Evolutionary conservation across 37 sponge, comb jelly and placozoan species (phyloP), one percentile per base, ranked within the genome.

Genomic region (Tethya wilhelma): DNA sequence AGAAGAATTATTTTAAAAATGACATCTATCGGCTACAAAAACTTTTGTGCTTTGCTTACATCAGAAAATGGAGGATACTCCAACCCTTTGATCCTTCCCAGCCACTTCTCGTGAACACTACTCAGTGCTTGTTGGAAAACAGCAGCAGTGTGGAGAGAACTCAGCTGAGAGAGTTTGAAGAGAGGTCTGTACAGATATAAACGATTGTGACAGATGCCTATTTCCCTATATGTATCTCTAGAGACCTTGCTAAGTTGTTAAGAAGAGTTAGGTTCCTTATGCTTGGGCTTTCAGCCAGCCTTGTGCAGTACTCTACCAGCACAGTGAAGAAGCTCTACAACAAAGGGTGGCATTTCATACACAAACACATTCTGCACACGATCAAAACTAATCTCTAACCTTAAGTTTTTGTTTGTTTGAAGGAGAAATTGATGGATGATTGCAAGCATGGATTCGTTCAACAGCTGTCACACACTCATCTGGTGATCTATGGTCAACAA

Each of bases 391-490:
- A 38, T 23, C 39, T 22, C 4, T 33, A 36, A 89, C 90, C 79
- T 89, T 30, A 22, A 90, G 63, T 64, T 84, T 83, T 14, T 46
- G 41, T 64, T 81, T 90, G 65, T 90, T 94, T 23, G 79, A 71
- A 36, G 73, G 73, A 30, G 67, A 57, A 7, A 90, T 64, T 19
- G 92, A 83, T 9, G 81, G 91, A 31, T 87, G 92, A 59, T 90
- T 67, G 40, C 82, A 85, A 3, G 84, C 45, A 30, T 72, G 73
- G 32, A 94, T 85, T 31, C 91, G 82, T 22, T 84, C 84, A 8
- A 90, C 59, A 23, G 84, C 88, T 9, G 87, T 86, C 43, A 60
- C 75, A 80, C 86, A 90, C 56, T 90, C 86, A 2, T 70, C 79
- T 1, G 84, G 74, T 64, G 86, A 59, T 42, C 90, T 80, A 44